Conservation (phyloP, 2,888 invertebrate species). For the Eupithecia dodoneata region DNA sequence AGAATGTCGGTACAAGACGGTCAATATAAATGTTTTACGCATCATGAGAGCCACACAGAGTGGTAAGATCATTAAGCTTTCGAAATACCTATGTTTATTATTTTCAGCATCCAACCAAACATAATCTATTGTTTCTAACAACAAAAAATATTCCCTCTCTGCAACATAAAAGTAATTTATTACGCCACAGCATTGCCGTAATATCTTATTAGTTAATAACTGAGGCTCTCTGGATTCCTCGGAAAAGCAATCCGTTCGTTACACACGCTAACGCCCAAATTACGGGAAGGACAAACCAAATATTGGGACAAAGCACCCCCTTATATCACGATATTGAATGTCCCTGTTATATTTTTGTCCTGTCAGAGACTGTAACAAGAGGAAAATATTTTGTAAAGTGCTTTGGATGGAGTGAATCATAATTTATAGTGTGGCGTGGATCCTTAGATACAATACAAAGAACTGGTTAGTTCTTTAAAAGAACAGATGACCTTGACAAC, state of each 20-base stretch:
- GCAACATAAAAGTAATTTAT: conserved; percentile 21
- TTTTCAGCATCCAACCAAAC: background rate
- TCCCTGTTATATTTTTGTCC: conserved; percentile 39
- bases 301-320: conserved; percentile 43
- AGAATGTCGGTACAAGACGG: conserved; percentile 10
- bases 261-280: conserved; percentile 40
- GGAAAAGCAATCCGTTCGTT: conserved; percentile 40
- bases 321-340: conserved; percentile 42
- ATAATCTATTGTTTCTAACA: conserved; percentile 8
- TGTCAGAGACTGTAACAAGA: conserved; percentile 25
- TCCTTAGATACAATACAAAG: background rate
- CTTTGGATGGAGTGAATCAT: background rate
- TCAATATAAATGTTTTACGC: conserved; percentile 1
- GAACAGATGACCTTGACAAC: background rate
- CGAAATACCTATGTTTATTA: background rate
- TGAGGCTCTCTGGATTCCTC: conserved; percentile 14
- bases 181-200: conserved; percentile 24
- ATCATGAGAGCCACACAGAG: background rate
- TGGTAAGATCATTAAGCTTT: background rate
- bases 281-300: conserved; percentile 45
- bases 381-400: conserved; percentile 33
- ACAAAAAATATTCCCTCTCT: background rate
- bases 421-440: background rate
- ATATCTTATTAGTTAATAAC: conserved; percentile 35
- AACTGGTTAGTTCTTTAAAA: background rate